These are phyloP conservation scores for Prunella fulvescens DNA, from an alignment of 2,113 vertebrate genomes.

Conservation along the genomic window DNA sequence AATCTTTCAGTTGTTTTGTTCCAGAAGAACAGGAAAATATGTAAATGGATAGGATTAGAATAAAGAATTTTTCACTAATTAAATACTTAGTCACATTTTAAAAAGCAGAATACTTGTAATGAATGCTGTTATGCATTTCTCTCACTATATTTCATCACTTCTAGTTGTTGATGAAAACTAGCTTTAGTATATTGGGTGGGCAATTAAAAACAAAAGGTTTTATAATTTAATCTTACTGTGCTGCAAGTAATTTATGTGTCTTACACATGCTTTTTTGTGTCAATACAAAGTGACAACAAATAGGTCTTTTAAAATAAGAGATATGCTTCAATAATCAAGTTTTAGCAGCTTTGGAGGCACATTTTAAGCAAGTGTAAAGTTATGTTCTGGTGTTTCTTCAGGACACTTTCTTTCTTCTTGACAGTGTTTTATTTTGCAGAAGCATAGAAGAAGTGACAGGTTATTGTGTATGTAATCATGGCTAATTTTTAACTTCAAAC, in stretches of 20 bases:
- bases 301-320: neutral
- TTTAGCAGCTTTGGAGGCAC: slow-evolving; percentile 56
- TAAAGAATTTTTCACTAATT: neutral
- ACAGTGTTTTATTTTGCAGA: slow-evolving; percentile 74
- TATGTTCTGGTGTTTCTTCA: slow-evolving; percentile 57
- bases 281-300: neutral
- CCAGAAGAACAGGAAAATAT: neutral
- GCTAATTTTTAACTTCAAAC: slow-evolving; percentile 80
- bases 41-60: neutral
- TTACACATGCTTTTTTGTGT: neutral
- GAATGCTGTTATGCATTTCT: neutral
- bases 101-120: neutral
- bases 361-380: slow-evolving; percentile 55
- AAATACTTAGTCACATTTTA: neutral
- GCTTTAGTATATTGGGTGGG: neutral
- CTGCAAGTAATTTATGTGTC: neutral
- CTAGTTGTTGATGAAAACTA: neutral
- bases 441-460: slow-evolving; percentile 76
- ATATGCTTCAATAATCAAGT: slow-evolving; percentile 31
- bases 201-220: neutral
- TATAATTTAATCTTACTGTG: neutral
- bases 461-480: slow-evolving; percentile 76
- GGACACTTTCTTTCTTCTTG: slow-evolving; percentile 60
- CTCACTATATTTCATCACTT: neutral
- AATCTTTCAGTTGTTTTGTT: neutral